These are phyloP conservation scores for Ormyrus rosae DNA, from an alignment of 2,888 invertebrate genomes.

Conservation along the genomic window DNA sequence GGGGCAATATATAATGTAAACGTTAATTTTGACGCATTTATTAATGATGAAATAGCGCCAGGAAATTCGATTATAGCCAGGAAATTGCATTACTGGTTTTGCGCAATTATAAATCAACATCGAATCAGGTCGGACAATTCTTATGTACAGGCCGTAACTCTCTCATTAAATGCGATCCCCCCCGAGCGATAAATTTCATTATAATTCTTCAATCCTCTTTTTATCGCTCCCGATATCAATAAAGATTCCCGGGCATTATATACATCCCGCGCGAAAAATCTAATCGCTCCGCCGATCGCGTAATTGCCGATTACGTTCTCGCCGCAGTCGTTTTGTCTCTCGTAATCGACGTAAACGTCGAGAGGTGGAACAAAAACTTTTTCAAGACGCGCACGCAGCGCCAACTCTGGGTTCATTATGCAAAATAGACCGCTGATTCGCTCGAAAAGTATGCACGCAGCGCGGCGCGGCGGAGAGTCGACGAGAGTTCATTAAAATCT, in stretches of 20 bases:
- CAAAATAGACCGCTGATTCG: too few relatives aligned
- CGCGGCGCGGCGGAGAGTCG: too few relatives aligned
- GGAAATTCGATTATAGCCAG: conserved; percentile 47
- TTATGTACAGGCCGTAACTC: conserved; percentile 11
- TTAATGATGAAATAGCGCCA: conserved; percentile 45
- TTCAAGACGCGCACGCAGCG: too few relatives aligned
- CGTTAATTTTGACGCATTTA: conserved; percentile 48
- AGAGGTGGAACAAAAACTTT: too few relatives aligned
- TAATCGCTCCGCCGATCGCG: too few relatives aligned
- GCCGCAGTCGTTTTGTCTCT: too few relatives aligned
- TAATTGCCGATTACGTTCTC: too few relatives aligned
- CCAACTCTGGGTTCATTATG: too few relatives aligned
- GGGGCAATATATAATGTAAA: conserved; percentile 10
- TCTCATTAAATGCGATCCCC: not conserved
- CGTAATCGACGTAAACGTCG: too few relatives aligned
- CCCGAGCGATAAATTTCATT: conserved; percentile 30
- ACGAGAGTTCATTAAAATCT: too few relatives aligned
- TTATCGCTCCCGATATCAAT: conserved; percentile 12
- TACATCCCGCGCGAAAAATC: too few relatives aligned
- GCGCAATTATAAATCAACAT: conserved; percentile 53
- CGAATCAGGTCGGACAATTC: conserved; percentile 30
- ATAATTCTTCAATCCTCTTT: not conserved
- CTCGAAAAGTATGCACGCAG: too few relatives aligned
- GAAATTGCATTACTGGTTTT: conserved; percentile 45
- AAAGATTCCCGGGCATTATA: not conserved